Conservation (phyloP, 1,140 invertebrate genomes). For the Aricia agestis region DNA sequence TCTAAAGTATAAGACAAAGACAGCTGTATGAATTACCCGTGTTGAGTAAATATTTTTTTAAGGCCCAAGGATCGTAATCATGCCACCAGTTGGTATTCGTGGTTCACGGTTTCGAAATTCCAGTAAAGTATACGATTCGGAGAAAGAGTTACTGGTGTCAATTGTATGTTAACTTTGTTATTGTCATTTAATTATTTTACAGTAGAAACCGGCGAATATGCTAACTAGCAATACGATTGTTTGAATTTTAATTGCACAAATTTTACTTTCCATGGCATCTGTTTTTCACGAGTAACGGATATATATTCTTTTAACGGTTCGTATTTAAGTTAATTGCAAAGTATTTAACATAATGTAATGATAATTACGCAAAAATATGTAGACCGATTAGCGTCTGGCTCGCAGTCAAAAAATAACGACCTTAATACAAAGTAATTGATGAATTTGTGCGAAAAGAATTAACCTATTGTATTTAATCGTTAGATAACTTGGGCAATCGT, state of each 20-base stretch:
- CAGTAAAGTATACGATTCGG: not conserved
- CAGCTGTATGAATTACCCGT: too few relatives aligned
- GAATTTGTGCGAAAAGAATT: too few relatives aligned
- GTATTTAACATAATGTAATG: not conserved
- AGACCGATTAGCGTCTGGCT: not conserved
- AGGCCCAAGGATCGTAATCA: too few relatives aligned
- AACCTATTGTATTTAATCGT: not conserved
- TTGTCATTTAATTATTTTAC: not conserved
- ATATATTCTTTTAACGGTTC: not conserved
- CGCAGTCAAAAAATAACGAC: not conserved
- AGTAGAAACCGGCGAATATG: not conserved
- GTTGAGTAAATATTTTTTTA: too few relatives aligned
- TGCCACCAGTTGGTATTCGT: not conserved
- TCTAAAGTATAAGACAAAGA: too few relatives aligned
- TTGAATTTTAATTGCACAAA: not conserved
- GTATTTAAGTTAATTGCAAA: not conserved
- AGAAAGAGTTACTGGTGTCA: not conserved
- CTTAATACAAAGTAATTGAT: not conserved
- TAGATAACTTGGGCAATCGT: slow-evolving; percentile 7
- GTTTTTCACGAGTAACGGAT: not conserved
- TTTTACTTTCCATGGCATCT: not conserved
- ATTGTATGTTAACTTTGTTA: not conserved
- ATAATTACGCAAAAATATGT: slow-evolving; percentile 1
- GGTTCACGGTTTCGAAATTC: not conserved
- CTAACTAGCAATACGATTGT: not conserved